These are phyloP conservation scores for Zygothrica quintamaculata DNA, from an alignment of 2,888 invertebrate species.

Conservation along the genomic window DNA sequence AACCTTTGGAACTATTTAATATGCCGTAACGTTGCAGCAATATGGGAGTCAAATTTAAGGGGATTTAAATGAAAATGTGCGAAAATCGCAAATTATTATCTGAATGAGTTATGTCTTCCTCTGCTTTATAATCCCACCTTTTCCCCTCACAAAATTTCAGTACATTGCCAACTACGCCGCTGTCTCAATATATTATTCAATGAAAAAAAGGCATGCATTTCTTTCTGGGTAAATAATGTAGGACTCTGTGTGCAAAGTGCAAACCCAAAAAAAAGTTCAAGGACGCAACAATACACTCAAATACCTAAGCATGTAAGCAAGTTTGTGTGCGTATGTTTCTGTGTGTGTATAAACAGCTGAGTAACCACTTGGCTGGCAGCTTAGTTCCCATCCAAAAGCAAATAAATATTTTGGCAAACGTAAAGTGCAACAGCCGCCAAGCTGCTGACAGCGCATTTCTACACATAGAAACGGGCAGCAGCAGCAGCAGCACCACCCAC, in stretches of 20 bases:
- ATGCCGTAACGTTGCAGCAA: too few relatives aligned
- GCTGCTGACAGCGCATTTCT: conserved; percentile 33
- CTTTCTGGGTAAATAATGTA: conserved; percentile 12
- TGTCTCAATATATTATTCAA: neutral
- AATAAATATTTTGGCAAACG: conserved; percentile 39
- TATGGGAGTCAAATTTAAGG: too few relatives aligned
- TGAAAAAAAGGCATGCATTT: neutral
- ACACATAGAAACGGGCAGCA: neutral
- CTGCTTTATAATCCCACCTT: too few relatives aligned
- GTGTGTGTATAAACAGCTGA: neutral
- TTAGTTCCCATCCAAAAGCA: conserved; percentile 31
- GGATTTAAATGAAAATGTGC: too few relatives aligned
- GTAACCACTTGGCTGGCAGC: conserved; percentile 1
- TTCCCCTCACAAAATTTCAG: neutral
- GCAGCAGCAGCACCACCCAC: neutral
- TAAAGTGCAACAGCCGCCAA: conserved; percentile 55
- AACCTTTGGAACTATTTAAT: too few relatives aligned
- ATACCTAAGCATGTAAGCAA: neutral
- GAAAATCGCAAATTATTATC: too few relatives aligned
- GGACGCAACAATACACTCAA: conserved; percentile 52
- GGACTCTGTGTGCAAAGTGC: conserved; percentile 26
- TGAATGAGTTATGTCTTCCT: too few relatives aligned
- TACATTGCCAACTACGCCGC: neutral
- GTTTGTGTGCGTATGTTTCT: neutral
- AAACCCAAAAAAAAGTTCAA: conserved; percentile 59